Evolutionary conservation across 2,888 invertebrate species (phyloP), one percentile per base, ranked within the genome.

Genomic region (Nephrocerus scutellatus): DNA sequence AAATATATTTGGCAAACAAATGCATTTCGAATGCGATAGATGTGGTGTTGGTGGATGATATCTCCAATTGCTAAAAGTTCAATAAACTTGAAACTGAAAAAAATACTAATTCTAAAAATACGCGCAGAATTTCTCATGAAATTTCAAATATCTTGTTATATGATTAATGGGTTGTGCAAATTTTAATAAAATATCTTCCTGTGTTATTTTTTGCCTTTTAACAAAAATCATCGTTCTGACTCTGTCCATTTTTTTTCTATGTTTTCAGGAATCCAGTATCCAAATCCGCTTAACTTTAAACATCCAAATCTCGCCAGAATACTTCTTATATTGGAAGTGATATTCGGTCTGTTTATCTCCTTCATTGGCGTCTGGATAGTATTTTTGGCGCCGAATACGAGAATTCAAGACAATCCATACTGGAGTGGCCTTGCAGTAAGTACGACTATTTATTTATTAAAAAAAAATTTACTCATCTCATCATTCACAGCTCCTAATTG

Each of bases 391-490:
- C 79, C 79, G 6, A 73, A 74, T 56, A 69, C 79, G 14, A 69
- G 72, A 36, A 60, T 72, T 39, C 63, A 71, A 45, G 76, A 80
- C 51, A 77, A 77, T 65, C 79, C 79, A 2, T 78, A 76, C 52
- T 77, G 79, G 75, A 78, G 79, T 53, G 79, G 76, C 24, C 63
- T 76, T 53, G 74, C 76, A 47, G 79, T 80, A 63, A 71, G 69
- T 53, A 20, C n/a, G n/a, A n/a, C n/a, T n/a, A n/a, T n/a, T n/a
- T n/a, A n/a, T n/a, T n/a, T n/a, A n/a, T n/a, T n/a, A n/a, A n/a
- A n/a, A n/a, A n/a, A n/a, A n/a, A n/a, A n/a, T n/a, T n/a, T n/a
- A n/a, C n/a, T n/a, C n/a, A n/a, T n/a, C n/a, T n/a, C n/a, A n/a
- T n/a, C n/a, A n/a, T 12, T 48, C 46, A n/a, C 31, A 66, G 66